Conservation (phyloP, 2,888 invertebrate genomes). For the Dicyrtomina minuta region DNA sequence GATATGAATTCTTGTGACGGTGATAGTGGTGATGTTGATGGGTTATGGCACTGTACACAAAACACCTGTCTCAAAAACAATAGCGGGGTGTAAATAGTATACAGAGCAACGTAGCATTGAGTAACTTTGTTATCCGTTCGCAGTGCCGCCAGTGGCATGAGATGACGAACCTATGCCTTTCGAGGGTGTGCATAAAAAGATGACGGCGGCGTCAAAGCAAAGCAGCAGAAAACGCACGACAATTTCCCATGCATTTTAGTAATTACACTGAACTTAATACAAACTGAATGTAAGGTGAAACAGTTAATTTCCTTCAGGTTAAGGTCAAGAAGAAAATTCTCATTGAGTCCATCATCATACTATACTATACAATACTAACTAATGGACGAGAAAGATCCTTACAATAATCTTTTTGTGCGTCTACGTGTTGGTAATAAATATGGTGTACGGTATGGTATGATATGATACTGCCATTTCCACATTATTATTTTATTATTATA, state of each 20-base stretch:
- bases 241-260: slow-evolving; percentile 14
- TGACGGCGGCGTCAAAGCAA: slow-evolving; percentile 4
- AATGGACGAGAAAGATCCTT: neutral
- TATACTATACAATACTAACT: slow-evolving; percentile 6
- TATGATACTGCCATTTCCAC: no score
- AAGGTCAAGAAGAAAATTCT: slow-evolving; percentile 44
- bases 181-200: neutral
- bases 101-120: neutral
- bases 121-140: no score
- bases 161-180: neutral
- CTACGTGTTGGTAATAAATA: no score
- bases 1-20: neutral
- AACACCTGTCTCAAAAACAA: neutral
- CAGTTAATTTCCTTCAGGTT: slow-evolving; percentile 52
- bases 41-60: no score
- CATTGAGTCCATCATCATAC: no score
- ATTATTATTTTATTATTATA: no score
- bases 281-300: slow-evolving; percentile 32
- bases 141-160: neutral
- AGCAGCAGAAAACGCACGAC: slow-evolving; percentile 17
- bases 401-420: no score
- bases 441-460: no score
- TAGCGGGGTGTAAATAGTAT: no score
- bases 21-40: no score
- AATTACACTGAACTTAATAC: neutral